These are phyloP conservation scores for Semotilus atromaculatus DNA, from an alignment of 2,797 vertebrate species.

Conservation along the genomic window DNA sequence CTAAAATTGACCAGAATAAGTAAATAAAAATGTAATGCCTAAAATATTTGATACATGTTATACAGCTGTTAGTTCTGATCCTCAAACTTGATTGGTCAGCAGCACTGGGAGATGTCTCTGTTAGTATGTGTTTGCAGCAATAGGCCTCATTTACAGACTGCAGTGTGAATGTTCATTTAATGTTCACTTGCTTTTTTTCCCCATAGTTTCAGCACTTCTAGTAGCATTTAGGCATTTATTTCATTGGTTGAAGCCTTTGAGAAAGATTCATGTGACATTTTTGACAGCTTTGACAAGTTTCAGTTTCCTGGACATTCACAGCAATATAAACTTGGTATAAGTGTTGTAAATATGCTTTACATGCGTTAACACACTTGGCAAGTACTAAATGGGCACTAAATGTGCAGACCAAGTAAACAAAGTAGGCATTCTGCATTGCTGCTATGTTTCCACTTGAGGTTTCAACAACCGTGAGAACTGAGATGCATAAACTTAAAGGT, in stretches of 20 bases:
- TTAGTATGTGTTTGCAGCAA: neutral
- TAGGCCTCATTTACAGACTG: neutral
- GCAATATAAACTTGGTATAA: neutral
- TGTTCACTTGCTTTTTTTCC: neutral
- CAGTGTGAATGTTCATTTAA: neutral
- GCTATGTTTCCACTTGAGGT: neutral
- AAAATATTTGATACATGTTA: no score
- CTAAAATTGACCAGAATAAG: no score
- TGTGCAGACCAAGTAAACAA: neutral
- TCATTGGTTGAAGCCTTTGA: neutral
- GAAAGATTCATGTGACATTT: neutral
- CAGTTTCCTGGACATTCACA: neutral
- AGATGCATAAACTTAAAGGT: neutral
- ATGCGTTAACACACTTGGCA: neutral
- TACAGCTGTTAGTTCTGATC: neutral
- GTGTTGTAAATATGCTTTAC: neutral
- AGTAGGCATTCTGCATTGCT: neutral
- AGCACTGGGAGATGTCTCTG: neutral
- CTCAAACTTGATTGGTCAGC: neutral
- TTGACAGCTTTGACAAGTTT: neutral
- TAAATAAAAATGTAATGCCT: no score
- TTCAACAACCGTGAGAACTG: neutral
- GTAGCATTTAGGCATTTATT: neutral
- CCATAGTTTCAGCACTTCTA: neutral
- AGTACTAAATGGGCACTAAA: neutral